A percentile compares a stretch with the other conserved stretches of the same genome.
Evolutionary conservation across 1,140 invertebrate genomes (phyloP).

Genomic region (Paracyclopina nana): DNA sequence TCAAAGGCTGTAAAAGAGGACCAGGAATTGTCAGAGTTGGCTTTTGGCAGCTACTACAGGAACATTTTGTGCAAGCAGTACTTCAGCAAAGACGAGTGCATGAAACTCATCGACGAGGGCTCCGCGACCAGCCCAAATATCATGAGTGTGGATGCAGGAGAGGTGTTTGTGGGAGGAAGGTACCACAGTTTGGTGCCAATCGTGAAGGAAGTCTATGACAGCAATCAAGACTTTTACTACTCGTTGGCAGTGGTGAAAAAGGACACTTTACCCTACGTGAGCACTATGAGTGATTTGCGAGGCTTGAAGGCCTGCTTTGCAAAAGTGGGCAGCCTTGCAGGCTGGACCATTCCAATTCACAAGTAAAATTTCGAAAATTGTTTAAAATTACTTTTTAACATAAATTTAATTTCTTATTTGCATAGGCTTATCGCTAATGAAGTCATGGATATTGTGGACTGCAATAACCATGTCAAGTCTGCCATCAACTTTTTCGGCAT

Average conservation of each 20-base stretch:
- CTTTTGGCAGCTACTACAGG: constrained; percentile 14
- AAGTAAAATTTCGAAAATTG: too few relatives aligned
- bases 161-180: constrained; percentile 72
- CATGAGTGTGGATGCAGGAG: constrained; percentile 69
- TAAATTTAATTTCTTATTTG: too few relatives aligned
- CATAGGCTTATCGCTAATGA: constrained; percentile 57
- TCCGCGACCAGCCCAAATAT: constrained; percentile 43
- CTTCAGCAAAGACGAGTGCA: constrained; percentile 26
- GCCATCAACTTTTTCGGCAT: constrained; percentile 68
- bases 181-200: constrained; percentile 83
- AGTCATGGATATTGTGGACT: constrained; percentile 61
- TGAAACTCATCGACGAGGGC: constrained; percentile 33
- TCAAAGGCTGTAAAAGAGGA: constrained; percentile 18
- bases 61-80: constrained; percentile 21
- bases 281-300: constrained; percentile 41
- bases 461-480: constrained; percentile 89
- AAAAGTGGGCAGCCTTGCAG: constrained; percentile 69
- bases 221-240: constrained; percentile 12
- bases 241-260: constrained; percentile 20
- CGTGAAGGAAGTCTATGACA: constrained; percentile 43
- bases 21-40: not conserved
- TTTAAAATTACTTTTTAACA: too few relatives aligned
- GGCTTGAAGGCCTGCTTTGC: constrained; percentile 67
- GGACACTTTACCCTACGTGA: constrained; percentile 37
- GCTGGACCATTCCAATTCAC: constrained; percentile 73